Evolutionary conservation across 2,888 invertebrate species (phyloP).

Genomic region (Melanchra persicariae): DNA sequence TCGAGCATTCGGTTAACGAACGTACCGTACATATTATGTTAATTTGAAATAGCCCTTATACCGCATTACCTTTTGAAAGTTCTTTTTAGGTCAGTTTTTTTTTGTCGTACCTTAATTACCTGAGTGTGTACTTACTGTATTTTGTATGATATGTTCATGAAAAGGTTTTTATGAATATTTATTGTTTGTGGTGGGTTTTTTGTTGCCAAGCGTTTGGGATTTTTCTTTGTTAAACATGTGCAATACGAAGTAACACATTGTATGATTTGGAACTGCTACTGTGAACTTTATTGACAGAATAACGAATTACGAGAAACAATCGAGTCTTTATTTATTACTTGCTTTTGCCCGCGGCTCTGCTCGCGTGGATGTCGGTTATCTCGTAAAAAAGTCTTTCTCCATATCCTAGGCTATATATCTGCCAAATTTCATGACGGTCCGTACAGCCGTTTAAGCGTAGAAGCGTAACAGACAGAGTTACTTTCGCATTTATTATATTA

Average conservation of each 20-base stretch:
- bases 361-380: too few relatives aligned
- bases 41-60: conserved; percentile 53
- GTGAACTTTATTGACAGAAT: background rate
- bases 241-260: background rate
- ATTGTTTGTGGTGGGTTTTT: background rate
- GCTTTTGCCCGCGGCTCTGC: too few relatives aligned
- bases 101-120: conserved; percentile 31
- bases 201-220: background rate
- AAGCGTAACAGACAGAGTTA: too few relatives aligned
- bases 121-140: conserved; percentile 9
- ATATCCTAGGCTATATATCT: too few relatives aligned
- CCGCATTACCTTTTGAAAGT: conserved; percentile 40
- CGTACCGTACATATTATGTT: conserved; percentile 42
- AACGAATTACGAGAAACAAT: background rate
- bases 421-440: too few relatives aligned
- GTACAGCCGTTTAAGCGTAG: too few relatives aligned
- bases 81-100: conserved; percentile 37
- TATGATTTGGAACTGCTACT: background rate
- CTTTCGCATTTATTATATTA: too few relatives aligned
- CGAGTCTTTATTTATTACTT: too few relatives aligned
- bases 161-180: conserved; percentile 2
- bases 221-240: background rate
- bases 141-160: conserved; percentile 15
- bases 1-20: conserved; percentile 61
- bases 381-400: too few relatives aligned